Percentiles rank a stretch among this genome's conserved stretches.
These are phyloP conservation scores for Chelonia mydas DNA, from an alignment of 2,797 vertebrate genomes.

Conservation along the genomic window DNA sequence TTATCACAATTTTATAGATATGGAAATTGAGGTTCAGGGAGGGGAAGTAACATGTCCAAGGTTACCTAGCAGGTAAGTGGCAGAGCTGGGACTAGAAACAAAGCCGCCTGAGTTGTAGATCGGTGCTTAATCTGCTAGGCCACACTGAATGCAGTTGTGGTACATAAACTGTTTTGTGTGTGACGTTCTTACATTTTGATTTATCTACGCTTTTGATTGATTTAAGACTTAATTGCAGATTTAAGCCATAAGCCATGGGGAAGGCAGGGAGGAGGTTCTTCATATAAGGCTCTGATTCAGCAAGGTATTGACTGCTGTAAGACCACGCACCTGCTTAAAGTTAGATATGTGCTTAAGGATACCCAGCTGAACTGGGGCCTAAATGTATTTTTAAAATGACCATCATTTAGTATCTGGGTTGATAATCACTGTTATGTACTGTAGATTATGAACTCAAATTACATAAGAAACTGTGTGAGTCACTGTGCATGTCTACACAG, in stretches of 20 bases:
- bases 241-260: background rate
- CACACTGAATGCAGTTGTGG: background rate
- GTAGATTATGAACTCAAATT: background rate
- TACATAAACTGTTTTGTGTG: background rate
- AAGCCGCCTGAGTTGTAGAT: background rate
- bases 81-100: background rate
- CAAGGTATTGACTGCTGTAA: background rate
- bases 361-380: background rate
- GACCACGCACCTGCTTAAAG: background rate
- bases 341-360: background rate
- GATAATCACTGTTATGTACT: background rate
- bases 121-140: background rate
- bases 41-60: background rate
- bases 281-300: background rate
- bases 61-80: background rate
- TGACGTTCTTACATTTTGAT: background rate
- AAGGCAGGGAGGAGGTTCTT: background rate
- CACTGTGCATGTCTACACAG: background rate
- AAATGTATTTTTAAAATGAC: background rate
- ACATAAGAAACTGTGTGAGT: background rate
- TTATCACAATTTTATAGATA: background rate
- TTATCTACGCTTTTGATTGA: background rate
- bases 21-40: background rate
- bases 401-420: background rate
- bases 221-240: background rate